Evolutionary conservation across 2,113 vertebrate species (phyloP).

Genomic region (Neolamprologus caudopunctatus): DNA sequence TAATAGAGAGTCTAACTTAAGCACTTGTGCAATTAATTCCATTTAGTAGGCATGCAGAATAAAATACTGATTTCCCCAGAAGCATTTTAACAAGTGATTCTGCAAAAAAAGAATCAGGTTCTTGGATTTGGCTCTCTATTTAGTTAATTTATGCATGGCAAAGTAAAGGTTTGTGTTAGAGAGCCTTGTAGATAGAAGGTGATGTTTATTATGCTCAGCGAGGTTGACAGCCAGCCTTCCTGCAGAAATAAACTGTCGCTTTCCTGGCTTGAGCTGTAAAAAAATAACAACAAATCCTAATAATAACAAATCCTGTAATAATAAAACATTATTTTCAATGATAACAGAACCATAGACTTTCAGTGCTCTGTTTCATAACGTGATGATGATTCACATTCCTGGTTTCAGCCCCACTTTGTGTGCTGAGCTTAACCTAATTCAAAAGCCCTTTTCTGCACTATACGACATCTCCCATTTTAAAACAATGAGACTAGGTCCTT

Average conservation of each 20-base stretch:
- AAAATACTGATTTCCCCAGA: neutral
- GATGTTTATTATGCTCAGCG: conserved; percentile 21
- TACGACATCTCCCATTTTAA: conserved; percentile 46
- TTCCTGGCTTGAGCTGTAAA: neutral
- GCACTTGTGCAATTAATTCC: conserved; percentile 22
- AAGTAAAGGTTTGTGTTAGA: conserved; percentile 33
- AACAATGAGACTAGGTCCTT: conserved; percentile 57
- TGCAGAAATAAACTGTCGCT: conserved; percentile 33
- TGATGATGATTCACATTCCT: conserved; percentile 20
- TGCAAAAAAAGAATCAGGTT: neutral
- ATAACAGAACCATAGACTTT: conserved; percentile 19
- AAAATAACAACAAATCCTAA: neutral
- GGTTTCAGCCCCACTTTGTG: conserved; percentile 25
- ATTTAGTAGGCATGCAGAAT: conserved; percentile 6
- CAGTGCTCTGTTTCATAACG: neutral
- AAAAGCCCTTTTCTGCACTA: conserved; percentile 27
- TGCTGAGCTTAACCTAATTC: conserved; percentile 47
- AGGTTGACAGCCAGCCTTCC: neutral
- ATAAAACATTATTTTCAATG: conserved; percentile 1
- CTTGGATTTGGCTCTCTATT: neutral
- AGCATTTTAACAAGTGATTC: conserved; percentile 8
- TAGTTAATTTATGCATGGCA: conserved; percentile 20
- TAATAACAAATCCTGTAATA: neutral
- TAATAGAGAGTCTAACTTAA: conserved; percentile 25
- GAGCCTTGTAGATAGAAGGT: conserved; percentile 25